Conservation (phyloP, 1,140 invertebrate species). For the Carposina sasakii region DNA sequence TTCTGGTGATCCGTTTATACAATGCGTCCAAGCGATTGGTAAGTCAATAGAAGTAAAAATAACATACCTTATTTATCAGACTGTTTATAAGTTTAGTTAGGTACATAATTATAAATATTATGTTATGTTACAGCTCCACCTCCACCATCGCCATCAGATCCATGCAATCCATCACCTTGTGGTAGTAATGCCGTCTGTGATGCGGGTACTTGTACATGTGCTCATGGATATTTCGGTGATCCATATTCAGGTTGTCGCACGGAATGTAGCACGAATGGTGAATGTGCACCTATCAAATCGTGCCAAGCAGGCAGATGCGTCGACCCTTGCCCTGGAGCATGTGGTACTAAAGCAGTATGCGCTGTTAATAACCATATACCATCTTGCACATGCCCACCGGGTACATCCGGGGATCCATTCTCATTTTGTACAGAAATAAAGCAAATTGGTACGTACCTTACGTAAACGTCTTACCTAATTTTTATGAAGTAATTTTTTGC, state of each 20-base stretch:
- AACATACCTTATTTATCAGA: too few species aligned
- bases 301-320: conserved; percentile 83
- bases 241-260: conserved; percentile 79
- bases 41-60: too few species aligned
- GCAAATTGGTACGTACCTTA: conserved; percentile 62
- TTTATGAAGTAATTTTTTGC: too few species aligned
- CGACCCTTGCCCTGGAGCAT: conserved; percentile 83
- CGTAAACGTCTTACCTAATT: too few species aligned
- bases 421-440: conserved; percentile 76
- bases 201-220: conserved; percentile 75
- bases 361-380: conserved; percentile 81
- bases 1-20: conserved; percentile 85
- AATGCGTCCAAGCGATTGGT: conserved; percentile 73
- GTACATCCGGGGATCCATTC: conserved; percentile 82
- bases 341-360: conserved; percentile 80
- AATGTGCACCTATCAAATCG: conserved; percentile 77
- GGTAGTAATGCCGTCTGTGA: conserved; percentile 82
- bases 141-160: conserved; percentile 70
- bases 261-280: conserved; percentile 77
- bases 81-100: too few species aligned
- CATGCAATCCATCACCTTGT: conserved; percentile 82
- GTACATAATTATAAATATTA: too few species aligned
- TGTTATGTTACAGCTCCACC: conserved; percentile 65
- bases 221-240: conserved; percentile 76
- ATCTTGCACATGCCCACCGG: conserved; percentile 79